These are phyloP conservation scores for Drosophila bunnanda DNA, from an alignment of 2,888 invertebrate species.

Conservation along the genomic window DNA sequence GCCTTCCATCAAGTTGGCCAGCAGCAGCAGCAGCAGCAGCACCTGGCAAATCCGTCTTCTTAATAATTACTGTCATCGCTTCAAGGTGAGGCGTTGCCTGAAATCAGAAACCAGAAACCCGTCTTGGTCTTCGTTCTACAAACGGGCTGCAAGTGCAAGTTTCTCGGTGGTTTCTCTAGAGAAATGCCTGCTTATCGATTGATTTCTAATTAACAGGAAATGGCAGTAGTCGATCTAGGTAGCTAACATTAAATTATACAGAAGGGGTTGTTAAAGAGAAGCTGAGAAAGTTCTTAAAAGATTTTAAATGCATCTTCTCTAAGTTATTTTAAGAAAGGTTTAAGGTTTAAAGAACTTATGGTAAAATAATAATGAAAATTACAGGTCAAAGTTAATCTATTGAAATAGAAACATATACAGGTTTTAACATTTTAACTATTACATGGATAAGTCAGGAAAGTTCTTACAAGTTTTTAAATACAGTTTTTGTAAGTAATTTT, in stretches of 20 bases:
- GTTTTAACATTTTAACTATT: neutral
- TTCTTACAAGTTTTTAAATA: neutral
- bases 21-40: neutral
- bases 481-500: neutral
- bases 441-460: neutral
- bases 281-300: neutral
- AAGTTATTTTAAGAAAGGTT: neutral
- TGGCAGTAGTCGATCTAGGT: conserved; percentile 36
- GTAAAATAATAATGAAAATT: neutral
- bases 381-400: neutral
- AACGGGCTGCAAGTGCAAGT: conserved; percentile 37
- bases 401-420: neutral
- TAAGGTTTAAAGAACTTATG: neutral
- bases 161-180: conserved; percentile 55
- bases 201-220: conserved; percentile 62
- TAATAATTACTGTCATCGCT: conserved; percentile 71
- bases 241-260: conserved; percentile 4
- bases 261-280: neutral
- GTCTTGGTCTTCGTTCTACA: conserved; percentile 67
- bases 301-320: neutral
- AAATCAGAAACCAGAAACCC: conserved; percentile 42
- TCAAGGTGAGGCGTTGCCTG: conserved; percentile 30
- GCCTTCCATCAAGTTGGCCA: conserved; percentile 19
- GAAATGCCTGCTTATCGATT: conserved; percentile 49
- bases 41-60: conserved; percentile 73